A percentile compares a stretch with the other conserved stretches of the same genome.
Conservation (phyloP, 2,888 invertebrate species). For the Ceramica pisi region DNA sequence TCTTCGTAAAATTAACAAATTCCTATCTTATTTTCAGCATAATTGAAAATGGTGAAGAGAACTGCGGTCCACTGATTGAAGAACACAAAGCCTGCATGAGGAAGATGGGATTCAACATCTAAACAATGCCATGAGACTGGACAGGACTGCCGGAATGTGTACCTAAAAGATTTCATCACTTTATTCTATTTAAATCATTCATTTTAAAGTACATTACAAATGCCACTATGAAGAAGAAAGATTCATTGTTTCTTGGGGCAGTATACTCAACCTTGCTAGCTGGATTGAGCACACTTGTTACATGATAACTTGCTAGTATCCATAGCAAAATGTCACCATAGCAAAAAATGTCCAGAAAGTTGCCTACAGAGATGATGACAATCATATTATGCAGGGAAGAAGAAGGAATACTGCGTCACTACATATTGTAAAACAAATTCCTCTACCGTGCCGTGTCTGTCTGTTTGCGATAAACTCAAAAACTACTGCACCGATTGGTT, state of each 20-base stretch:
- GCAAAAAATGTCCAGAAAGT: background rate
- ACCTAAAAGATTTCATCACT: constrained; percentile 16
- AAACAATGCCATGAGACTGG: constrained; percentile 76
- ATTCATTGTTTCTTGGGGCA: background rate
- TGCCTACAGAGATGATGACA: background rate
- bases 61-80: constrained; percentile 97
- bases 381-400: too few relatives aligned
- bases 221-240: background rate
- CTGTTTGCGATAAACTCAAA: too few relatives aligned
- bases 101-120: constrained; percentile 98
- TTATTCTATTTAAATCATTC: constrained; percentile 43
- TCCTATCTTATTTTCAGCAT: constrained; percentile 92
- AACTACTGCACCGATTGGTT: too few relatives aligned
- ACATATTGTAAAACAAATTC: too few relatives aligned
- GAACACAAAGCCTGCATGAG: constrained; percentile 99
- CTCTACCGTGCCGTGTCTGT: too few relatives aligned
- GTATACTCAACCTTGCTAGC: background rate
- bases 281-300: too few relatives aligned
- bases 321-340: background rate
- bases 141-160: background rate
- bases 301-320: background rate
- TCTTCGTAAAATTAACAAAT: background rate
- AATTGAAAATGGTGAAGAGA: constrained; percentile 97
- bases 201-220: background rate
- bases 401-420: too few relatives aligned